Base-by-base conservation (phyloP, 2,113 vertebrate species). In the Brachyistius frenatus region DNA sequence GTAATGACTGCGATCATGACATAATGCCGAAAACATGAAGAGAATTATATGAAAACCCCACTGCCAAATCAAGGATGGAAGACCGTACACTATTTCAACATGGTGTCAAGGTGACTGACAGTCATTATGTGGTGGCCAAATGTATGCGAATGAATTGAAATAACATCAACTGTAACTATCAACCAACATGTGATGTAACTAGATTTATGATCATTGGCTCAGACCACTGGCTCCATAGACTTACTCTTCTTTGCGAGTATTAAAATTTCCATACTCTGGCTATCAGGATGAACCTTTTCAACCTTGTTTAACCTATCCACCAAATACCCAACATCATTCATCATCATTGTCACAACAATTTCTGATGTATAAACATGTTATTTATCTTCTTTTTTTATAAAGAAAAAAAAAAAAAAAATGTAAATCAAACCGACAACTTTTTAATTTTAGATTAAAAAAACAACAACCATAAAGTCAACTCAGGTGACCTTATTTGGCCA, bases 141-240 rank as follows among this genome's bases (percentile, higher is more conserved):
- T 65, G 57, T 55, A 70, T 64, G 60, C 16, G 52, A 44, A 41
- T 70, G 39, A 60, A 52, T 31, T 44, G 33, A 76, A 72, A 80
- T 66, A 80, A 49, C 31, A 46, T 39, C 23, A 54, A 47, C 70
- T 52, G 53, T 32, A 23, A 54, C 52, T 54, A 54, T 54, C n/a
- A 54, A 7, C 52, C 23, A 10, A 23, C 52, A 30, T 54, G 14
- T 50, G 33, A 66, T 76, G n/a, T 67, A 66, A 74, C 36, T 74
- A 72, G 47, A 47, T 85, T 71, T 77, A 85, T 83, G 66, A 83
- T 68, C 62, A 72, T 81, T 84, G 73, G 66, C 44, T 62, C 58
- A 62, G 44, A 73, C 75, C 74, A 81, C 78, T 84, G 66, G 16
- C 35, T 61, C 65, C 73, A 49, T 52, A 63, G 70, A 66, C 66